These are phyloP conservation scores for Eilema depressum DNA, from an alignment of 2,888 invertebrate genomes.

Conservation along the genomic window DNA sequence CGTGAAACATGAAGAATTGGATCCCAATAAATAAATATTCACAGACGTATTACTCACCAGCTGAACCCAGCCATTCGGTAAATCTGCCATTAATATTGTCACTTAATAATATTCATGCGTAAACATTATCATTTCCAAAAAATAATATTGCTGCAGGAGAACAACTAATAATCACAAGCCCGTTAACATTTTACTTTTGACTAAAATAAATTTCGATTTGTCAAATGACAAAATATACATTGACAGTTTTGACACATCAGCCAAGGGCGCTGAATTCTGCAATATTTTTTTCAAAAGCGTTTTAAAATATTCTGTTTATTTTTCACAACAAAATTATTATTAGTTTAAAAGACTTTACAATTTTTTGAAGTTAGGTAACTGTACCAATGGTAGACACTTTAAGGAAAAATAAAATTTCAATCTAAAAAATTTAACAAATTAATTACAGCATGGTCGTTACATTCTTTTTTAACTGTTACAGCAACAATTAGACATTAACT, in stretches of 20 bases:
- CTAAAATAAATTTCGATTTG: constrained; percentile 41
- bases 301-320: too few species aligned
- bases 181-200: constrained; percentile 58
- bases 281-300: not conserved
- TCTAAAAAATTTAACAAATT: too few species aligned
- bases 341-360: too few species aligned
- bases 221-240: constrained; percentile 45
- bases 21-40: constrained; percentile 57
- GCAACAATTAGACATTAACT: too few species aligned
- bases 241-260: constrained; percentile 37
- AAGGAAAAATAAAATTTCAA: too few species aligned
- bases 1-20: constrained; percentile 64
- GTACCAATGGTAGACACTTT: too few species aligned
- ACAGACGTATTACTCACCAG: constrained; percentile 77
- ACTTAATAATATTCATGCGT: constrained; percentile 63
- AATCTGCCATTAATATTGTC: constrained; percentile 82
- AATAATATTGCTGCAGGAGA: constrained; percentile 59
- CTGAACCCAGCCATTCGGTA: constrained; percentile 88
- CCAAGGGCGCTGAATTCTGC: not conserved
- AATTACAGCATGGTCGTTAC: too few species aligned
- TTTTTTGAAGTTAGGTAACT: too few species aligned
- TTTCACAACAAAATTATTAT: too few species aligned
- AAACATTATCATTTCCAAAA: constrained; percentile 52
- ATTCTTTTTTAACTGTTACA: too few species aligned
- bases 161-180: constrained; percentile 54